Percentiles rank a stretch among this genome's conserved stretches.
Conservation (phyloP, 2,797 vertebrate species). For the Acipenser ruthenus region DNA sequence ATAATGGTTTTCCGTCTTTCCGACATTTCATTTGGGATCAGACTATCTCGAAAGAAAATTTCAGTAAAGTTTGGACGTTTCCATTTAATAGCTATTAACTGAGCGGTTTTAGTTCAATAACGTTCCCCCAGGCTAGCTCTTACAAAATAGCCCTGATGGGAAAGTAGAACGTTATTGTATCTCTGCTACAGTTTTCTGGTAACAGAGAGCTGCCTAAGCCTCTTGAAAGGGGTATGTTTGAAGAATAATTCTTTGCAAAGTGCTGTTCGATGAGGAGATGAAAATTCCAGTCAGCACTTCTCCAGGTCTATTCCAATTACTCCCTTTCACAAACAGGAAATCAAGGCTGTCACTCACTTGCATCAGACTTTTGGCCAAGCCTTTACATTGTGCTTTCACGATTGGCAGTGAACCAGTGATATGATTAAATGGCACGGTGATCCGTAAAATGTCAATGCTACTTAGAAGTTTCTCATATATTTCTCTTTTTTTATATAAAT, state of each 20-base stretch:
- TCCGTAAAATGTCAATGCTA: background rate
- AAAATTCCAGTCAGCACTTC: constrained; percentile 30
- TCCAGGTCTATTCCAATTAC: constrained; percentile 30
- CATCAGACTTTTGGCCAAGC: constrained; percentile 28
- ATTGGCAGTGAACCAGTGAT: constrained; percentile 18
- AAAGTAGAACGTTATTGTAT: too few relatives aligned
- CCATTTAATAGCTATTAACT: too few relatives aligned
- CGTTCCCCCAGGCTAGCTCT: too few relatives aligned
- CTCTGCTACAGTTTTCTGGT: too few relatives aligned
- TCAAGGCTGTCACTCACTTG: constrained; percentile 33
- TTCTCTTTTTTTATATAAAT: background rate
- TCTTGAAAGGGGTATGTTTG: constrained; percentile 22
- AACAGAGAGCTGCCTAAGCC: too few relatives aligned
- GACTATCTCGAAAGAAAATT: too few relatives aligned
- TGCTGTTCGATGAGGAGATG: constrained; percentile 31
- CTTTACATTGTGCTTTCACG: constrained; percentile 27
- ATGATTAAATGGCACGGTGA: background rate
- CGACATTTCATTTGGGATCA: too few relatives aligned
- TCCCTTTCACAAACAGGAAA: constrained; percentile 34
- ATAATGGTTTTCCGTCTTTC: too few relatives aligned
- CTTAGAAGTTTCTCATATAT: background rate
- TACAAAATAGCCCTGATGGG: too few relatives aligned
- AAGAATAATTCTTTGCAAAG: constrained; percentile 19
- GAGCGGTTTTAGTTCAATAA: too few relatives aligned
- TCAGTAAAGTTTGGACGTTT: too few relatives aligned